These are phyloP conservation scores for Hesperia comma DNA, from an alignment of 2,888 invertebrate species.

Conservation along the genomic window DNA sequence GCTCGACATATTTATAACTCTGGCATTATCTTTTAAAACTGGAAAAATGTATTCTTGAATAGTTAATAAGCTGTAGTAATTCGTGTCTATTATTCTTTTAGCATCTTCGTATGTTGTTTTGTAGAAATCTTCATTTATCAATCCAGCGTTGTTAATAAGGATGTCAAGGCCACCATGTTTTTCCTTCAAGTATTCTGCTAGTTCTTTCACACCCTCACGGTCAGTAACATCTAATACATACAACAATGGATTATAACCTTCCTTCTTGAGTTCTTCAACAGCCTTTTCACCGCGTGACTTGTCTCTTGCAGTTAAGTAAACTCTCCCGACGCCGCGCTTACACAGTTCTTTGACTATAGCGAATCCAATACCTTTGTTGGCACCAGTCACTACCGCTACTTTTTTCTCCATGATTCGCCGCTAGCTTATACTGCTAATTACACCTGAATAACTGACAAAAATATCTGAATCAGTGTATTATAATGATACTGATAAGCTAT, in stretches of 20 bases:
- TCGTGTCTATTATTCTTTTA: conserved; percentile 47
- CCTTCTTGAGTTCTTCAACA: conserved; percentile 76
- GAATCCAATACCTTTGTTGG: conserved; percentile 87
- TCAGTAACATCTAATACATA: conserved; percentile 52
- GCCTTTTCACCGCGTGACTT: conserved; percentile 78
- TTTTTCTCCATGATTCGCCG: conserved; percentile 47
- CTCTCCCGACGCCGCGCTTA: conserved; percentile 83
- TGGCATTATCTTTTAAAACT: conserved; percentile 47
- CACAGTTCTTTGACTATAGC: conserved; percentile 85
- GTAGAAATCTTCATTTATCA: conserved; percentile 40
- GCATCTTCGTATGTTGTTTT: conserved; percentile 50
- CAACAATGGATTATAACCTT: conserved; percentile 65
- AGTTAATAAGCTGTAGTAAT: conserved; percentile 48
- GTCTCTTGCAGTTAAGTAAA: conserved; percentile 85
- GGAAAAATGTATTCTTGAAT: conserved; percentile 49
- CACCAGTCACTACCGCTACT: conserved; percentile 82
- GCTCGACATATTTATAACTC: conserved; percentile 50
- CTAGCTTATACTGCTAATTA: no score
- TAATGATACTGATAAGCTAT: no score
- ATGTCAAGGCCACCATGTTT: conserved; percentile 52
- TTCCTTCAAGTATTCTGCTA: conserved; percentile 47
- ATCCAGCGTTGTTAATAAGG: conserved; percentile 53
- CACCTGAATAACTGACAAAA: no score
- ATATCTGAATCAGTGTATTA: no score
- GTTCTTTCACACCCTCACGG: conserved; percentile 45